These are phyloP conservation scores for Agonum fuliginosum DNA, from an alignment of 2,888 invertebrate species.

Conservation along the genomic window DNA sequence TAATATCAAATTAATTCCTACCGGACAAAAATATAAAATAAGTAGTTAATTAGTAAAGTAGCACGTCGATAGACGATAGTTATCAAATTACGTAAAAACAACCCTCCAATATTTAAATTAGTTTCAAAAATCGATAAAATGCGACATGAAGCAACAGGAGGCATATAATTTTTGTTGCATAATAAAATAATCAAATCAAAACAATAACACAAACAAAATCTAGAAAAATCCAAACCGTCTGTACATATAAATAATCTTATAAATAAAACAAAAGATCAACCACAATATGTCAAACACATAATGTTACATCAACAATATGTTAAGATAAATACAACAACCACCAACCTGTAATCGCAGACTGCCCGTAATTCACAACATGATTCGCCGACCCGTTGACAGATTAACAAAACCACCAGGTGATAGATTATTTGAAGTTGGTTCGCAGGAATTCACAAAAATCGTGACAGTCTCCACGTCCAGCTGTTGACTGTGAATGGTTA, in stretches of 20 bases:
- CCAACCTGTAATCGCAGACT: slow-evolving; percentile 52
- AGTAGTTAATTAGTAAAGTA: no score
- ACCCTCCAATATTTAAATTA: not conserved
- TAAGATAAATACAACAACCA: not conserved
- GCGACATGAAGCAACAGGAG: slow-evolving; percentile 52
- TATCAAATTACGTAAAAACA: not conserved
- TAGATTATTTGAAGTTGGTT: not conserved
- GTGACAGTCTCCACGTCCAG: slow-evolving; percentile 49
- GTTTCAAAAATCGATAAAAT: slow-evolving; percentile 50
- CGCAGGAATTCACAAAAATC: not conserved
- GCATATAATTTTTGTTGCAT: slow-evolving; percentile 38
- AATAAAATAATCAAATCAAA: slow-evolving; percentile 24
- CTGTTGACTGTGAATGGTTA: slow-evolving; percentile 55
- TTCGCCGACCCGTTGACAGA: slow-evolving; percentile 14
- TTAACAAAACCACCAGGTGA: slow-evolving; percentile 10
- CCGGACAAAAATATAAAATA: not conserved
- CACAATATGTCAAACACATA: slow-evolving; percentile 30
- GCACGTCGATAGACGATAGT: no score
- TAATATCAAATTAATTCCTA: no score
- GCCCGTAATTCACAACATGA: slow-evolving; percentile 50
- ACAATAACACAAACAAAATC: slow-evolving; percentile 13
- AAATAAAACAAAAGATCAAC: slow-evolving; percentile 19
- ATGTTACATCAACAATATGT: slow-evolving; percentile 47
- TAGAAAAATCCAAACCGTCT: not conserved
- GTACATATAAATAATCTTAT: not conserved